These are phyloP conservation scores for Oxyura jamaicensis DNA, from an alignment of 2,113 vertebrate species.

Conservation along the genomic window DNA sequence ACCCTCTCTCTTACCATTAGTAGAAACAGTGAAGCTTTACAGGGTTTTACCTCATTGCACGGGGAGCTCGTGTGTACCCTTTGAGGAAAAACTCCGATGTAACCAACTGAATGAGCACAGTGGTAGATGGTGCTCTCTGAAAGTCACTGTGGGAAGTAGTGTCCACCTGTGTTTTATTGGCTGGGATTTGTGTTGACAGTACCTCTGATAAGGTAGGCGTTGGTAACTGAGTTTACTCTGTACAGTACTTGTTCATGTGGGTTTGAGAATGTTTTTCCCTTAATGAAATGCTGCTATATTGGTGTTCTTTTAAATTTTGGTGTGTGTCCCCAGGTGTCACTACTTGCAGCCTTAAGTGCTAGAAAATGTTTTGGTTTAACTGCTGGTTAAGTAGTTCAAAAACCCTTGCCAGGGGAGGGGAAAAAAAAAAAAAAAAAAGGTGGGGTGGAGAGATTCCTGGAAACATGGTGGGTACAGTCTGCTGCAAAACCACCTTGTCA, in stretches of 20 bases:
- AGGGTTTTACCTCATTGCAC: neutral
- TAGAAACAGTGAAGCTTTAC: neutral
- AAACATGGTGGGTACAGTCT: neutral
- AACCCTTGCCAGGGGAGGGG: neutral
- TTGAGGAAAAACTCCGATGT: neutral
- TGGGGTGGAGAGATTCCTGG: neutral
- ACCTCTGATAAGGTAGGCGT: neutral
- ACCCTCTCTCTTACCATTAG: neutral
- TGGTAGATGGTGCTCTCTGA: neutral
- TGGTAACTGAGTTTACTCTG: neutral
- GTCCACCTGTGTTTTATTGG: rapidly evolving
- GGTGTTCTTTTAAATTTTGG: neutral
- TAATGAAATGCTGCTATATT: neutral
- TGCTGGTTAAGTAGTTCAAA: neutral
- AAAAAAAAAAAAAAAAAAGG: neutral
- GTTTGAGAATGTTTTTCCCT: neutral
- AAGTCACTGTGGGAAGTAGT: neutral
- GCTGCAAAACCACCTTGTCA: neutral
- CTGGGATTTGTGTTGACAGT: neutral
- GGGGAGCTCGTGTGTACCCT: neutral
- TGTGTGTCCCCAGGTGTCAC: neutral
- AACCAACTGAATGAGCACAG: neutral
- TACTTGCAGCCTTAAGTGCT: neutral
- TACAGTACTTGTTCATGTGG: neutral
- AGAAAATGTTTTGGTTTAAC: neutral